phyloP scores from a whole-genome alignment of 2,888 invertebrate genomes.

The Coelinius sp. region DNA sequence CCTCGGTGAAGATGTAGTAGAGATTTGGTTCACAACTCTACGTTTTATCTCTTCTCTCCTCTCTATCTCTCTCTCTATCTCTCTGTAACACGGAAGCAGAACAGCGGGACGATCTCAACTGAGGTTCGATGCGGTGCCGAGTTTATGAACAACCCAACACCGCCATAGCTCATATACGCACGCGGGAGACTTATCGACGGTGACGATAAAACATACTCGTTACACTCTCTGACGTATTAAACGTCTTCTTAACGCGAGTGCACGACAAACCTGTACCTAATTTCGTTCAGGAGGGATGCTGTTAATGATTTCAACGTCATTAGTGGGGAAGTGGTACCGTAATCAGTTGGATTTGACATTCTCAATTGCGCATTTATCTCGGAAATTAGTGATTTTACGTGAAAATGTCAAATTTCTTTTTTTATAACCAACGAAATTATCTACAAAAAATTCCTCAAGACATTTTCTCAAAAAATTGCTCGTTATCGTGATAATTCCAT shows the following conservation, averaged over 20 bases:
- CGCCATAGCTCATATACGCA: neutral
- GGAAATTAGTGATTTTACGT: too few species aligned
- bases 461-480: too few species aligned
- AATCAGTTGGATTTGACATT: too few species aligned
- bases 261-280: neutral
- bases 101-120: slow-evolving; percentile 29
- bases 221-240: neutral
- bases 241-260: neutral
- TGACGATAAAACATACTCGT: slow-evolving; percentile 3
- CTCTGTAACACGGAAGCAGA: slow-evolving; percentile 28
- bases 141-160: slow-evolving; percentile 19
- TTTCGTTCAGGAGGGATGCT: neutral
- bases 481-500: too few species aligned
- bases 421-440: too few species aligned
- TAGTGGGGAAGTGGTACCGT: too few species aligned
- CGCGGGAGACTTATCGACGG: slow-evolving; percentile 8
- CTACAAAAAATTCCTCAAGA: too few species aligned
- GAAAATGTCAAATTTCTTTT: too few species aligned
- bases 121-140: slow-evolving; percentile 13
- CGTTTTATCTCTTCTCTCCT: neutral
- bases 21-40: neutral
- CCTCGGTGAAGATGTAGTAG: too few species aligned
- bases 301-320: neutral
- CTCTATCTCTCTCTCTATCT: neutral
- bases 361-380: too few species aligned